Conservation (phyloP, 1,140 invertebrate species). For the Trichomalopsis sarcophagae region DNA sequence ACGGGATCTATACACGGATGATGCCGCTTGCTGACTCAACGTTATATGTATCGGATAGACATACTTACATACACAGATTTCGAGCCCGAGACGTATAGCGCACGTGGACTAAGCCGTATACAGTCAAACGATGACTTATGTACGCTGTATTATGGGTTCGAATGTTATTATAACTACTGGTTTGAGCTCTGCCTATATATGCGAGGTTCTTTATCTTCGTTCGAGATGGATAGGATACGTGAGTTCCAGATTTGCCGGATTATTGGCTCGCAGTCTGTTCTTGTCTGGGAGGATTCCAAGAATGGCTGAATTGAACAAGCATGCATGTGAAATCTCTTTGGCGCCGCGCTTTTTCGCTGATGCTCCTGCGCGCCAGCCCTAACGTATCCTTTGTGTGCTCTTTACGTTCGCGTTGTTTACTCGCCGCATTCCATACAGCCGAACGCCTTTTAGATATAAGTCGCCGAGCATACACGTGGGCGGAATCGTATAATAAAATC, state of each 20-base stretch:
- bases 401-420: background rate
- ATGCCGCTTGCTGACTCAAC: background rate
- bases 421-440: background rate
- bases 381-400: background rate
- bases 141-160: background rate
- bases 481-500: background rate
- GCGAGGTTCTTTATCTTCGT: background rate
- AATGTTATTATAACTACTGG: background rate
- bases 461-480: background rate
- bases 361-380: background rate
- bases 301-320: background rate
- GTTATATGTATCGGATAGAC: conserved; percentile 6
- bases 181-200: background rate
- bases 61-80: background rate
- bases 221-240: background rate
- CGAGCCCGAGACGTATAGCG: background rate
- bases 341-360: background rate
- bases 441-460: background rate
- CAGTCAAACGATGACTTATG: background rate
- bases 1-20: background rate
- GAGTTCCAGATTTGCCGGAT: background rate
- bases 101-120: background rate
- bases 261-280: background rate
- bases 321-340: conserved; percentile 1
- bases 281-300: background rate